Percentiles rank a stretch among this genome's conserved stretches.
These are phyloP conservation scores for Sitodiplosis mosellana DNA, from an alignment of 1,140 invertebrate genomes.

Conservation along the genomic window DNA sequence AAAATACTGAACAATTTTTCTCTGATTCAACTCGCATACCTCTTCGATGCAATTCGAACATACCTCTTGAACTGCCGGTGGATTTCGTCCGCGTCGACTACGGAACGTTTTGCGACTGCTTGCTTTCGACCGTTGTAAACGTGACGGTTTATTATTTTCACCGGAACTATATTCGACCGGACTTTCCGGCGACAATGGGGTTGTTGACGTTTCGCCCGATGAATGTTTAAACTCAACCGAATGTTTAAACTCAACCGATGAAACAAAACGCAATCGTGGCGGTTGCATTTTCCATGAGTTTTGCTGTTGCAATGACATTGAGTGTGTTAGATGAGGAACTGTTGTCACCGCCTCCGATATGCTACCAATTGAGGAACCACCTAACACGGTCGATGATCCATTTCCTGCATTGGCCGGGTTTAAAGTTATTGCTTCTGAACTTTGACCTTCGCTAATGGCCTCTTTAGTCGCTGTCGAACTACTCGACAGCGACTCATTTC, in stretches of 20 bases:
- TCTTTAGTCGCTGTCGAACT: conserved; percentile 22
- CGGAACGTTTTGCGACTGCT: conserved; percentile 88
- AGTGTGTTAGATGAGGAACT: conserved; percentile 19
- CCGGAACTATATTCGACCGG: conserved; percentile 46
- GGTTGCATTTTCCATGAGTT: conserved; percentile 23
- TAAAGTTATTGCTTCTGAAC: conserved; percentile 9
- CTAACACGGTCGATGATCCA: neutral
- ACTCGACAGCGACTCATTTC: conserved; percentile 21
- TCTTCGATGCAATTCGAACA: neutral
- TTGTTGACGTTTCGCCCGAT: conserved; percentile 49
- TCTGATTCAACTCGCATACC: neutral
- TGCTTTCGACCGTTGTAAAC: conserved; percentile 79
- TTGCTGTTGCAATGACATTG: conserved; percentile 19
- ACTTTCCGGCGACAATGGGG: conserved; percentile 51
- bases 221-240: conserved; percentile 19
- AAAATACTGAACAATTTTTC: neutral
- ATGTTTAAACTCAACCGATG: conserved; percentile 30
- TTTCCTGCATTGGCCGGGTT: neutral
- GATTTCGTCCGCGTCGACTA: conserved; percentile 49
- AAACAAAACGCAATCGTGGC: conserved; percentile 58
- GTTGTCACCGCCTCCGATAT: conserved; percentile 11
- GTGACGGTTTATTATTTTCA: conserved; percentile 40
- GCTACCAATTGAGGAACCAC: conserved; percentile 8
- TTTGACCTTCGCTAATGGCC: conserved; percentile 24
- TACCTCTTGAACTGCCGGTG: conserved; percentile 11